phyloP scores from a whole-genome alignment of 2,888 invertebrate genomes.

The Colostygia pectinataria region DNA sequence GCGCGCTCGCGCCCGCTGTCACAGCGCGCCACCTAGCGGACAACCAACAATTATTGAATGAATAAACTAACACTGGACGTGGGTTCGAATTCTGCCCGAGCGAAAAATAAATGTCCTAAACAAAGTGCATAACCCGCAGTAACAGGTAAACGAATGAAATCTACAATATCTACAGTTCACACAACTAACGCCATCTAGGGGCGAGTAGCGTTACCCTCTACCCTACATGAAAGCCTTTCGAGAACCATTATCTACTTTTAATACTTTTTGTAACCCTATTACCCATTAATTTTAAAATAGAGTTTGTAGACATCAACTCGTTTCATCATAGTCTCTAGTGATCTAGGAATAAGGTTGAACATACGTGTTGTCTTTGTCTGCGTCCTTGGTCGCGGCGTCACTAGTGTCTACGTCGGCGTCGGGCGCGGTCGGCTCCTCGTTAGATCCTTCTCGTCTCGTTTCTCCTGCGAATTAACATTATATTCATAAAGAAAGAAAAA shows the following conservation, averaged over 20 bases:
- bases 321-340: neutral
- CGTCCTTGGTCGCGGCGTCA: constrained; percentile 63
- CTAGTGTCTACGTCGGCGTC: constrained; percentile 63
- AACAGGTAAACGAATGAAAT: too few species aligned
- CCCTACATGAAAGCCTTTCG: too few species aligned
- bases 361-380: constrained; percentile 65
- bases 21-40: constrained; percentile 52
- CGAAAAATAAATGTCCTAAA: too few species aligned
- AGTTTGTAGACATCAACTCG: too few species aligned
- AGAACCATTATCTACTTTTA: too few species aligned
- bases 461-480: constrained; percentile 53
- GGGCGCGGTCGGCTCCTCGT: constrained; percentile 68
- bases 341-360: constrained; percentile 1
- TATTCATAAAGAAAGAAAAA: neutral
- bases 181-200: constrained; percentile 35
- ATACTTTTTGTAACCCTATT: too few species aligned
- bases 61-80: too few species aligned
- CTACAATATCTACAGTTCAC: neutral
- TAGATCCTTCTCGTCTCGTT: constrained; percentile 69
- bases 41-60: neutral
- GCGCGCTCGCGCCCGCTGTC: constrained; percentile 36
- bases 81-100: too few species aligned
- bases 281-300: too few species aligned
- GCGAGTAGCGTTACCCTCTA: too few species aligned
- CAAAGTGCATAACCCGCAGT: too few species aligned